Evolutionary conservation across 2,888 invertebrate genomes (phyloP), one percentile per base, ranked within the genome.

Genomic region (Deilephila elpenor): DNA sequence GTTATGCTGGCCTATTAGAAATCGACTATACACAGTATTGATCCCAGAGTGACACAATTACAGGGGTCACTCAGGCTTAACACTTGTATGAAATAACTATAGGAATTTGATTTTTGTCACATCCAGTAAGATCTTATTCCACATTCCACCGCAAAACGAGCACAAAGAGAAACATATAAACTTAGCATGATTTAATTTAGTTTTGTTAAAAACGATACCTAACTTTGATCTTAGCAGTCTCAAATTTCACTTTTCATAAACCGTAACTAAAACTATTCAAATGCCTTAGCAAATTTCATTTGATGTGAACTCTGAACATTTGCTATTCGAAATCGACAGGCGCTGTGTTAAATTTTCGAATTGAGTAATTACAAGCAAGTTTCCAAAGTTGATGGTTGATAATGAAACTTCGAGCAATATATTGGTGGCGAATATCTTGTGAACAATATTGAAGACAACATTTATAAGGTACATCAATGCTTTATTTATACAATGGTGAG

Each of bases 161-260:
- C 78, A 84, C 44, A 51, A 59, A 71, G 59, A 81, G 82, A 75
- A 78, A 80, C 82, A 83, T 83, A 83, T 83, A 84, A 84, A 81
- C 84, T 83, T 75, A 77, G 80, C 82, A 85, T 87, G 85, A 88
- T 84, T 83, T 87, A 86, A 89, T 88, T 87, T 85, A 75, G 80
- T 82, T 86, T 86, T 85, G 84, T 87, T 86, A 79, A 79, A 84
- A 86, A 87, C 80, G 59, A 71, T 62, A 62, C 53, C 8, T 72
- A 53, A 71, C 73, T 71, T 71, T 74, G 73, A 74, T 73, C 59
- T 67, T 67, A 25, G 67, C 51, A 44, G 56, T 67, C 67, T 67
- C 5, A 25, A 67, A 67, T 51, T 67, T 51, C 17, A 67, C 67
- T 67, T 67, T 67, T 67, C 25, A 67, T 19, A 8, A 17, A 7